Percentiles rank a stretch among this genome's conserved stretches.
These are phyloP conservation scores for Rhinophrynus dorsalis DNA, from an alignment of 2,797 vertebrate genomes.

Conservation along the genomic window DNA sequence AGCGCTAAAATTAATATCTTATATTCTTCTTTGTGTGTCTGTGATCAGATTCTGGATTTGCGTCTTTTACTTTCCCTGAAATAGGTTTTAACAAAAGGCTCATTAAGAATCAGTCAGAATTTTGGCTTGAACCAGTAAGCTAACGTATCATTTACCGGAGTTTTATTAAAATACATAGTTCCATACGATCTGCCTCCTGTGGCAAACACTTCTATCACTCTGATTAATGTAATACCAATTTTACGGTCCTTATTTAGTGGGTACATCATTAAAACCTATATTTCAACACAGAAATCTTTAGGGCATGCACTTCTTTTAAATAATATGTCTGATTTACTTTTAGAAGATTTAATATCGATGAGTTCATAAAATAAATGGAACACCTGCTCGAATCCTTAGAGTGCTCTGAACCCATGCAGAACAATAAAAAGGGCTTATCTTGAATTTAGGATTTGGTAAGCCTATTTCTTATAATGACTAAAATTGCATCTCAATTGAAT, in stretches of 20 bases:
- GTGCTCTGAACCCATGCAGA: constrained; percentile 47
- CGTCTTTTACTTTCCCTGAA: not conserved
- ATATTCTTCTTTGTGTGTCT: not conserved
- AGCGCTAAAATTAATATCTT: constrained; percentile 4
- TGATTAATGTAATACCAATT: constrained; percentile 45
- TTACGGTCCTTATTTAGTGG: constrained; percentile 49
- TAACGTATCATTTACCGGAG: constrained; percentile 6
- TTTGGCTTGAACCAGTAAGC: not conserved
- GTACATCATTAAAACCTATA: constrained; percentile 46
- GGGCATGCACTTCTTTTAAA: constrained; percentile 40
- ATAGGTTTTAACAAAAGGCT: not conserved
- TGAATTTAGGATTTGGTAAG: constrained; percentile 52
- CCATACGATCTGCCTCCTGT: constrained; percentile 7
- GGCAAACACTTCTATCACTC: constrained; percentile 23
- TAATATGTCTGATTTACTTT: constrained; percentile 45
- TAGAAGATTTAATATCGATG: constrained; percentile 53
- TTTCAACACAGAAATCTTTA: constrained; percentile 33
- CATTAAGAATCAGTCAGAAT: not conserved
- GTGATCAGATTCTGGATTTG: constrained; percentile 1
- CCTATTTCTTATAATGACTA: constrained; percentile 53
- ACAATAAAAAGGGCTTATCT: constrained; percentile 58
- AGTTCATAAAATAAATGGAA: constrained; percentile 47
- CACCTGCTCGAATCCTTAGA: constrained; percentile 54
- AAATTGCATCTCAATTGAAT: constrained; percentile 46
- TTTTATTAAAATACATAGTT: constrained; percentile 31